Evolutionary conservation across 2,113 vertebrate genomes (phyloP).

Genomic region (Oplegnathus fasciatus): DNA sequence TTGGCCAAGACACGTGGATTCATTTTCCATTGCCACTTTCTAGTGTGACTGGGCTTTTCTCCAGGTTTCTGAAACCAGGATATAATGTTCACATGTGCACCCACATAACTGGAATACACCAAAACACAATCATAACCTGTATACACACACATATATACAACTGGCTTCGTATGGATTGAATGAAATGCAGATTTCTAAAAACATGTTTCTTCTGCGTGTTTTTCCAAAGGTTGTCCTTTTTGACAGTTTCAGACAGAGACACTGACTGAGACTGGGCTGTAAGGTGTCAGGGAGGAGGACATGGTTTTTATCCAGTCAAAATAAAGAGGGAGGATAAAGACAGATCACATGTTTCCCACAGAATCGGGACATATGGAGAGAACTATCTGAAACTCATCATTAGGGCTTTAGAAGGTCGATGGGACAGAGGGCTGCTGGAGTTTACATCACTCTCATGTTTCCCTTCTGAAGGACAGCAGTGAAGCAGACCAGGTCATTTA

Average conservation of each 20-base stretch:
- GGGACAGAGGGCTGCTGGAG: conserved; percentile 15
- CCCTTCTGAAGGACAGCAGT: background rate
- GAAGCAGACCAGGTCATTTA: background rate
- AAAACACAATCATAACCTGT: no score
- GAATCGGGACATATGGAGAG: conserved; percentile 8
- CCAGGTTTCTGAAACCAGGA: no score
- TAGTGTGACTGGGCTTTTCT: no score
- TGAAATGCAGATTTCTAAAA: background rate
- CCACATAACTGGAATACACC: no score
- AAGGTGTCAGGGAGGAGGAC: background rate
- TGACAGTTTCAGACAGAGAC: background rate
- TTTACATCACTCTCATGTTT: conserved; percentile 42
- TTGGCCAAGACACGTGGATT: background rate
- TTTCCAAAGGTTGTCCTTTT: background rate
- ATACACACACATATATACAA: no score
- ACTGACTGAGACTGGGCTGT: background rate
- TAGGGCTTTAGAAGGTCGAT: background rate
- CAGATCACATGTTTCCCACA: conserved; percentile 25
- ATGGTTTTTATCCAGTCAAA: background rate
- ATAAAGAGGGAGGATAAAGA: conserved; percentile 3
- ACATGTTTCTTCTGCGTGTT: background rate
- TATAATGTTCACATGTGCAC: no score
- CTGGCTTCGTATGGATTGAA: background rate
- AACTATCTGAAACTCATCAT: conserved; percentile 37
- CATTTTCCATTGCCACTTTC: no score